Evolutionary conservation across 2,888 invertebrate species (phyloP).

Genomic region (Monopis laevigella): DNA sequence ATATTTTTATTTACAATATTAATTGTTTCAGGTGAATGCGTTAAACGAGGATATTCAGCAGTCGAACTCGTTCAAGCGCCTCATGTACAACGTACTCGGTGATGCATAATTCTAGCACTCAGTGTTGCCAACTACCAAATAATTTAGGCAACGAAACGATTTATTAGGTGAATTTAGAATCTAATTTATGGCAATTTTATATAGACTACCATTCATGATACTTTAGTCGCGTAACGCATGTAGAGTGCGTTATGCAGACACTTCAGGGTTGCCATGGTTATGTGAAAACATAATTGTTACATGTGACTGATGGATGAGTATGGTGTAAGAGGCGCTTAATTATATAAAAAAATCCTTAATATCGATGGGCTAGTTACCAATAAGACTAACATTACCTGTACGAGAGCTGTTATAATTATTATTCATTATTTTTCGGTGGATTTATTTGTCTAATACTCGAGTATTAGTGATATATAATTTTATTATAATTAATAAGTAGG

Average conservation of each 20-base stretch:
- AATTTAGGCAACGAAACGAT: too few relatives aligned
- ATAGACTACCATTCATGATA: too few relatives aligned
- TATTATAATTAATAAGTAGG: slow-evolving; percentile 53
- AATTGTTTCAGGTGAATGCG: slow-evolving; percentile 68
- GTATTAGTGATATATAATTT: slow-evolving; percentile 62
- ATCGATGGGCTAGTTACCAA: slow-evolving; percentile 8
- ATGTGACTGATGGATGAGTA: slow-evolving; percentile 4
- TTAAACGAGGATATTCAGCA: slow-evolving; percentile 86
- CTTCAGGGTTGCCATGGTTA: slow-evolving; percentile 13
- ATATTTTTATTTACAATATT: not conserved
- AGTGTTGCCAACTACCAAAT: too few relatives aligned
- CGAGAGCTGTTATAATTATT: slow-evolving; percentile 41
- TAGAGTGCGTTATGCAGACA: not conserved
- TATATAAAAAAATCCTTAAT: not conserved
- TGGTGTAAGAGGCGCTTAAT: not conserved
- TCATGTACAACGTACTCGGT: slow-evolving; percentile 90
- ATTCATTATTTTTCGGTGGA: slow-evolving; percentile 49
- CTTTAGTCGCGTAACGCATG: too few relatives aligned
- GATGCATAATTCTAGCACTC: slow-evolving; percentile 70
- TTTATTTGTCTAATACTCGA: slow-evolving; percentile 64
- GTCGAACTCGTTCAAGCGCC: slow-evolving; percentile 90
- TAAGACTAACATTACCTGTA: slow-evolving; percentile 60
- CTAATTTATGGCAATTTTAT: too few relatives aligned
- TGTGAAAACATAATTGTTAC: too few relatives aligned
- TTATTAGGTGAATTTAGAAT: too few relatives aligned